phyloP scores from a whole-genome alignment of 2,797 vertebrate species.

The Pachyuromys duprasi region DNA sequence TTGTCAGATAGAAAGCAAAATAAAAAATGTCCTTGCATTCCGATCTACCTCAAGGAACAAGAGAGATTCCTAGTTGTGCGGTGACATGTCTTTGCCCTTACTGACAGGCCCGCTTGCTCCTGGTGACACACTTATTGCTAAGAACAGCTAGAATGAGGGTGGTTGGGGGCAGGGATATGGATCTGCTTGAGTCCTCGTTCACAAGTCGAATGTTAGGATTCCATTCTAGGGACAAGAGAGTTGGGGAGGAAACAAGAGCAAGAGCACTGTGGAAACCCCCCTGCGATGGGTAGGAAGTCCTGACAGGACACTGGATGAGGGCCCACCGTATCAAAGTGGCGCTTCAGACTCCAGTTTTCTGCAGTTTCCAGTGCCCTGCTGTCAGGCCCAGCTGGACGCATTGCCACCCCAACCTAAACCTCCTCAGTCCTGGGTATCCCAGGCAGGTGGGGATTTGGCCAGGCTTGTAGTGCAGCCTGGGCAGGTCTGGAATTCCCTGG shows the following conservation, averaged over 20 bases:
- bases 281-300: accelerated
- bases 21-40: background rate
- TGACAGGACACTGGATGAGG: accelerated
- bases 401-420: accelerated
- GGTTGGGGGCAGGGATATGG: background rate
- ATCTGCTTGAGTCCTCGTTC: background rate
- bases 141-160: background rate
- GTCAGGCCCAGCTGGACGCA: background rate
- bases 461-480: background rate
- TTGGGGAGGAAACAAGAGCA: background rate
- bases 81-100: background rate
- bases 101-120: background rate
- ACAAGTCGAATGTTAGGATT: background rate
- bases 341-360: background rate
- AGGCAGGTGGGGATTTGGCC: background rate
- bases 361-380: no score
- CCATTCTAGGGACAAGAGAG: background rate
- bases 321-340: accelerated
- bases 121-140: background rate
- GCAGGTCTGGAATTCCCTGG: background rate
- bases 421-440: background rate
- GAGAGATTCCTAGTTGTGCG: background rate
- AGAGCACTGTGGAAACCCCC: background rate
- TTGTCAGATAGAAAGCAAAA: background rate
- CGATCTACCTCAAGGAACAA: background rate